A percentile compares a stretch with the other conserved stretches of the same genome.
These are phyloP conservation scores for Hemiprocne comata DNA, from an alignment of 2,113 vertebrate genomes.

Conservation along the genomic window DNA sequence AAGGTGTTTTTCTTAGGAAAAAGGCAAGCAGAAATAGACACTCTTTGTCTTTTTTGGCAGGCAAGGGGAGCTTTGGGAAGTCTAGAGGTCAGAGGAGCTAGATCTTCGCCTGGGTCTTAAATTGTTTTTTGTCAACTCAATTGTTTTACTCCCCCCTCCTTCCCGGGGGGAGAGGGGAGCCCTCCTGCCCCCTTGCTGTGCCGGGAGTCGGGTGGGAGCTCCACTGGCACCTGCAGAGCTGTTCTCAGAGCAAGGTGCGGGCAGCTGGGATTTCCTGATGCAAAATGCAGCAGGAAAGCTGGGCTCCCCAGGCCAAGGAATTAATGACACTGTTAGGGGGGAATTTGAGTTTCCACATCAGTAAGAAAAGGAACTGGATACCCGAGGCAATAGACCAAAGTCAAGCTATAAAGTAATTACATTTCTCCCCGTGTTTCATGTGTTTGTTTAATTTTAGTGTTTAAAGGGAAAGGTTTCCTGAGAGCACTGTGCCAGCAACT, in stretches of 20 bases:
- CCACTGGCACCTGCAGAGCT: slow-evolving; percentile 12
- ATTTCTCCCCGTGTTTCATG: slow-evolving; percentile 60
- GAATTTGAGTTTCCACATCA: slow-evolving; percentile 65
- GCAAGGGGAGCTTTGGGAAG: neutral
- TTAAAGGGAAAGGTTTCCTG: slow-evolving; percentile 67
- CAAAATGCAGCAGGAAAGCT: slow-evolving; percentile 59
- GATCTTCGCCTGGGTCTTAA: neutral
- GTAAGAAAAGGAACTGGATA: slow-evolving; percentile 63
- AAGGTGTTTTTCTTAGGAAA: slow-evolving; percentile 43
- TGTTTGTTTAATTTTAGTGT: slow-evolving; percentile 70
- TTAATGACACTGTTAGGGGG: slow-evolving; percentile 55
- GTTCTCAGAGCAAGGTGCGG: neutral
- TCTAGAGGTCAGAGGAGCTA: neutral
- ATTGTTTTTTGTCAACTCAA: neutral
- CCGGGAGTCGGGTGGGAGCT: neutral
- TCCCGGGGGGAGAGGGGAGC: neutral
- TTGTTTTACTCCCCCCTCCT: neutral
- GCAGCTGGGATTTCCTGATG: slow-evolving; percentile 54
- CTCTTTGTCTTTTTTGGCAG: slow-evolving; percentile 45
- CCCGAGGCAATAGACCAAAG: slow-evolving; percentile 63
- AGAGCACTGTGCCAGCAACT: slow-evolving; percentile 29
- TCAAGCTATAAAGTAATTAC: slow-evolving; percentile 71
- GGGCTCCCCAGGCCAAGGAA: slow-evolving; percentile 39
- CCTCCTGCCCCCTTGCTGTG: neutral
- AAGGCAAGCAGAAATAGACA: slow-evolving; percentile 48